phyloP scores from a whole-genome alignment of 2,797 vertebrate genomes.

The Ctenochaetus hawaiiensis region DNA sequence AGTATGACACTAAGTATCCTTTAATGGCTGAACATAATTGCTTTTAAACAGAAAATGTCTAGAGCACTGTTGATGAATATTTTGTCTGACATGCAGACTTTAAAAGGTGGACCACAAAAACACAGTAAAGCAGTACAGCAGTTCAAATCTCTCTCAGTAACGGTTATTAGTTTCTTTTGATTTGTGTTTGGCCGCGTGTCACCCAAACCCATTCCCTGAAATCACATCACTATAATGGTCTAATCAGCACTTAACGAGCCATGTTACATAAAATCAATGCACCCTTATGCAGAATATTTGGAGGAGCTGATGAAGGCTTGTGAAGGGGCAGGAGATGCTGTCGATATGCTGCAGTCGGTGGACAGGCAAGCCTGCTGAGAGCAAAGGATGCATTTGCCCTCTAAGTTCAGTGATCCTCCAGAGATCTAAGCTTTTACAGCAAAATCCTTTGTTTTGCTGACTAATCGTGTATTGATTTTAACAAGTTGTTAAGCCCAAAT shows the following conservation, averaged over 20 bases:
- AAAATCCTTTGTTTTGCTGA: conserved; percentile 85
- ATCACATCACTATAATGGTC: conserved; percentile 85
- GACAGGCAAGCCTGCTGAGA: conserved; percentile 52
- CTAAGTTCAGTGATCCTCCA: conserved; percentile 65
- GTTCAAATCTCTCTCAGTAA: conserved; percentile 69
- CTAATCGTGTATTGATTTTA: conserved; percentile 85
- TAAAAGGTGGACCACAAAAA: conserved; percentile 35
- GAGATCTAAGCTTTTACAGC: conserved; percentile 82
- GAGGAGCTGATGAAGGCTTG: conserved; percentile 71
- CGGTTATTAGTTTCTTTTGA: conserved; percentile 78
- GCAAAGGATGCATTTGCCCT: conserved; percentile 68
- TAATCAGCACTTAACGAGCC: conserved; percentile 86
- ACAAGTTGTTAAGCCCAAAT: conserved; percentile 80
- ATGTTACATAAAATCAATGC: conserved; percentile 86
- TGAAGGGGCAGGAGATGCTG: conserved; percentile 62
- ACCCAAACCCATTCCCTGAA: conserved; percentile 80
- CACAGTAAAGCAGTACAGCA: conserved; percentile 55
- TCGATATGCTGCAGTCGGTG: conserved; percentile 66
- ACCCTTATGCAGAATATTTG: conserved; percentile 79
- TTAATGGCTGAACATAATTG: conserved; percentile 25
- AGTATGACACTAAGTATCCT: conserved; percentile 3
- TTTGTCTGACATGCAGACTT: conserved; percentile 34
- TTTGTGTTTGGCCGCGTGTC: conserved; percentile 77
- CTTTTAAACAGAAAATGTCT: conserved; percentile 28
- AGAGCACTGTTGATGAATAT: conserved; percentile 27